phyloP scores from a whole-genome alignment of 1,140 invertebrate genomes.

The Teleopsis dalmanni region DNA sequence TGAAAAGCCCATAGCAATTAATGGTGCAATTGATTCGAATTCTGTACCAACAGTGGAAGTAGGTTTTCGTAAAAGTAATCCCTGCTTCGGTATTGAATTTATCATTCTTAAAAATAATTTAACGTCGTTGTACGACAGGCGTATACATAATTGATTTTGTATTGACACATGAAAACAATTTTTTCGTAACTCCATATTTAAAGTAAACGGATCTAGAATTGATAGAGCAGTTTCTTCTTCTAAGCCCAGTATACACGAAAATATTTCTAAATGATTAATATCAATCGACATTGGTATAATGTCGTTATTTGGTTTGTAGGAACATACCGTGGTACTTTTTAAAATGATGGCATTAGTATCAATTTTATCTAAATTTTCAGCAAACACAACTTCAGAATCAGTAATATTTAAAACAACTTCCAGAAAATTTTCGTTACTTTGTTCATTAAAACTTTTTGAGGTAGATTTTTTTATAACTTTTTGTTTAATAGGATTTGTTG shows the following conservation, averaged over 20 bases:
- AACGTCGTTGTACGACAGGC: slow-evolving; percentile 90
- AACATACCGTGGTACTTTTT: slow-evolving; percentile 81
- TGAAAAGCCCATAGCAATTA: slow-evolving; percentile 61
- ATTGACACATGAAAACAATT: slow-evolving; percentile 52
- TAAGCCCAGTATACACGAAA: slow-evolving; percentile 83
- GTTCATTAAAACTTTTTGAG: background rate
- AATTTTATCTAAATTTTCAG: slow-evolving; percentile 79
- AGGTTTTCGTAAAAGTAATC: slow-evolving; percentile 50
- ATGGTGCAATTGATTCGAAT: slow-evolving; percentile 29
- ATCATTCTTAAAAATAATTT: slow-evolving; percentile 85
- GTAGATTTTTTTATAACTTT: background rate
- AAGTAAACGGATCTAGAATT: slow-evolving; percentile 88
- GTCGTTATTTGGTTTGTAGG: slow-evolving; percentile 63
- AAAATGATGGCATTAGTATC: slow-evolving; percentile 93
- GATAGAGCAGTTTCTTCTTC: slow-evolving; percentile 92
- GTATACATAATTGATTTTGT: slow-evolving; percentile 66
- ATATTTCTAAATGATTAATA: slow-evolving; percentile 85
- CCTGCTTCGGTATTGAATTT: slow-evolving; percentile 75
- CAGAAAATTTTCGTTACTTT: background rate
- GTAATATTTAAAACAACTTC: slow-evolving; percentile 91
- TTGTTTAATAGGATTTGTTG: slow-evolving; percentile 1
- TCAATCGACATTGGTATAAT: slow-evolving; percentile 77
- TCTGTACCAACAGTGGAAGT: slow-evolving; percentile 15
- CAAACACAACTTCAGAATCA: slow-evolving; percentile 88
- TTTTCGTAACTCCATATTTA: slow-evolving; percentile 62